A percentile compares a stretch with the other conserved stretches of the same genome.
phyloP scores from a whole-genome alignment of 1,140 invertebrate species.

The Brachionus rubens region DNA sequence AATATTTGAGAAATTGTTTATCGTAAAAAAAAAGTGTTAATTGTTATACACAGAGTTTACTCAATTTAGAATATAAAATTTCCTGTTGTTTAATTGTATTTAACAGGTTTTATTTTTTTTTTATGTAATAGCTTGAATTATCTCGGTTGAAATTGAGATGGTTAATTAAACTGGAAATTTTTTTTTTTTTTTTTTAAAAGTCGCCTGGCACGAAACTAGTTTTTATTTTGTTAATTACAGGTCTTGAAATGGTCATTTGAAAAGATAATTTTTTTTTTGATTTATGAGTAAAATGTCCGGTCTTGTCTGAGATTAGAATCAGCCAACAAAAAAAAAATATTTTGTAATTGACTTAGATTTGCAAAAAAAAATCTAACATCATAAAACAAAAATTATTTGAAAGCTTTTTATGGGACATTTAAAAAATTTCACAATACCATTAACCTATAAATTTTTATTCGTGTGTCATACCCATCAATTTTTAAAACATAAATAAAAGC shows the following conservation, averaged over 20 bases:
- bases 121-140: conserved; percentile 18
- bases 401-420: not conserved
- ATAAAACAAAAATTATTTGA: not conserved
- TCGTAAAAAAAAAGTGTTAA: conserved; percentile 36
- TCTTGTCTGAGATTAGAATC: not conserved
- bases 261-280: not conserved
- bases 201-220: not conserved
- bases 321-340: too few species aligned
- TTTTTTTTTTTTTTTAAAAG: conserved; percentile 13
- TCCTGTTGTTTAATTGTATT: conserved; percentile 44
- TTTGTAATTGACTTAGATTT: too few species aligned
- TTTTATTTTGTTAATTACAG: too few species aligned
- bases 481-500: too few species aligned
- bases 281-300: conserved; percentile 22
- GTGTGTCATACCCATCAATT: not conserved
- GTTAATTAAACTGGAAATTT: not conserved
- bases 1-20: conserved; percentile 39
- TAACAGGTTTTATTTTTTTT: conserved; percentile 23
- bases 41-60: not conserved
- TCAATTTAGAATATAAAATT: not conserved
- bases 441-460: conserved; percentile 24
- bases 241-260: conserved; percentile 11
- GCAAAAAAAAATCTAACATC: too few species aligned
- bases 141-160: conserved; percentile 6
- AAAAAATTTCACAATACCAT: conserved; percentile 13